These are phyloP conservation scores for Podargus strigoides DNA, from an alignment of 2,797 vertebrate species.

Conservation along the genomic window DNA sequence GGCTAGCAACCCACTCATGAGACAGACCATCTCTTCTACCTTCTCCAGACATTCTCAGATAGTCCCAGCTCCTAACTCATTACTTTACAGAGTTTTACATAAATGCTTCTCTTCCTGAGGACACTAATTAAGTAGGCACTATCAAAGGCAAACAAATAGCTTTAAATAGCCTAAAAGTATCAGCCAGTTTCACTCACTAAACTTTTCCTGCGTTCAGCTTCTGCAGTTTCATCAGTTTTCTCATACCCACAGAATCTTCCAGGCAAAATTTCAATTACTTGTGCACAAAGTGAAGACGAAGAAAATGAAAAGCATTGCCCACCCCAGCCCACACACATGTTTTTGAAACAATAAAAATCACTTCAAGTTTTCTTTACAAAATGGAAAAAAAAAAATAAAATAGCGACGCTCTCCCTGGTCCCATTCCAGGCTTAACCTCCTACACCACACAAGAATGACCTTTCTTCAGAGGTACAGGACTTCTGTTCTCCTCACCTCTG, in stretches of 20 bases:
- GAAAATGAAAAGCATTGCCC: neutral
- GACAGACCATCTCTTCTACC: neutral
- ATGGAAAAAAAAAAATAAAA: neutral
- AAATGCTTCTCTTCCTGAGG: neutral
- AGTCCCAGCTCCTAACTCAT: neutral
- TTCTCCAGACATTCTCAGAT: neutral
- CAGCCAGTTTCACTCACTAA: neutral
- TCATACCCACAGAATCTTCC: neutral
- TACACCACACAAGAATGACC: neutral
- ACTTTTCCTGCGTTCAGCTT: neutral
- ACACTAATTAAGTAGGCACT: neutral
- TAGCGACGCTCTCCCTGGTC: neutral
- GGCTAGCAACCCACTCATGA: neutral
- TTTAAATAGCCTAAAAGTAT: neutral
- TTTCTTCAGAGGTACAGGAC: neutral
- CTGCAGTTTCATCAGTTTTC: neutral
- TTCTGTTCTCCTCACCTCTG: neutral
- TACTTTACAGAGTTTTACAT: neutral
- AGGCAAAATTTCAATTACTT: neutral
- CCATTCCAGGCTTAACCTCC: neutral
- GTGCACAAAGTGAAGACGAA: neutral
- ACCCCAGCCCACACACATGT: too few relatives aligned
- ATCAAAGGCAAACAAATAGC: conserved; percentile 26
- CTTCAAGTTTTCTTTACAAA: neutral
- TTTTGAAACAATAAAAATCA: neutral